Evolutionary conservation across 2,113 vertebrate genomes (phyloP).

Genomic region (Cathartes aura): DNA sequence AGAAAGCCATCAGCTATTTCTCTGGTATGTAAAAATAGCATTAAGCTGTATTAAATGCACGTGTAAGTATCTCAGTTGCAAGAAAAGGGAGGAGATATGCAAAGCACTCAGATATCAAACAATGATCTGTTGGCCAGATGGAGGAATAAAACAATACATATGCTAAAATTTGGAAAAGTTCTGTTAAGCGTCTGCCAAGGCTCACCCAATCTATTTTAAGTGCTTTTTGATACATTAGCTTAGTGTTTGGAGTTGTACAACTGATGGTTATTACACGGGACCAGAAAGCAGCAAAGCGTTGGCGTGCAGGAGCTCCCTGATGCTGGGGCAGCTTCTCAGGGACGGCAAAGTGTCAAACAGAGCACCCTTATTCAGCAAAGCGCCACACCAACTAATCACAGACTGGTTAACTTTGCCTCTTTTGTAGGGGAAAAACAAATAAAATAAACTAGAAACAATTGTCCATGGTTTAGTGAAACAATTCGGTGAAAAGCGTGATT

Average conservation of each 20-base stretch:
- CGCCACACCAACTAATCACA: not conserved
- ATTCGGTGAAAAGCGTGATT: not conserved
- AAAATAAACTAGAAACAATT: not conserved
- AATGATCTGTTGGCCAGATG: constrained; percentile 76
- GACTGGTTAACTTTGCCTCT: not conserved
- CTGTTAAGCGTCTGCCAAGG: constrained; percentile 65
- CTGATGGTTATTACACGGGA: constrained; percentile 77
- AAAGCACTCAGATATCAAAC: constrained; percentile 72
- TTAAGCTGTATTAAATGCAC: constrained; percentile 66
- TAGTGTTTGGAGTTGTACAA: constrained; percentile 75
- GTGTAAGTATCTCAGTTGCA: constrained; percentile 72
- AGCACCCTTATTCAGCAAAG: not conserved
- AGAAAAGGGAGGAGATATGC: constrained; percentile 74
- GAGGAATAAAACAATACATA: constrained; percentile 77
- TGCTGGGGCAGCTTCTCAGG: not conserved
- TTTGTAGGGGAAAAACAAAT: not conserved
- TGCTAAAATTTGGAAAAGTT: constrained; percentile 76
- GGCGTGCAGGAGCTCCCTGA: constrained; percentile 54
- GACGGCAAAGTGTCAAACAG: not conserved
- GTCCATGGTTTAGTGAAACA: not conserved
- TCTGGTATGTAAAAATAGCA: constrained; percentile 65
- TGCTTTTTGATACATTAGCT: constrained; percentile 83
- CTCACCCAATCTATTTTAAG: constrained; percentile 79
- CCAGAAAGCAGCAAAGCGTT: constrained; percentile 75
- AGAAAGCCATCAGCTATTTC: constrained; percentile 67